phyloP scores from a whole-genome alignment of 2,888 invertebrate genomes.

The Pachliopta kotzebuea region DNA sequence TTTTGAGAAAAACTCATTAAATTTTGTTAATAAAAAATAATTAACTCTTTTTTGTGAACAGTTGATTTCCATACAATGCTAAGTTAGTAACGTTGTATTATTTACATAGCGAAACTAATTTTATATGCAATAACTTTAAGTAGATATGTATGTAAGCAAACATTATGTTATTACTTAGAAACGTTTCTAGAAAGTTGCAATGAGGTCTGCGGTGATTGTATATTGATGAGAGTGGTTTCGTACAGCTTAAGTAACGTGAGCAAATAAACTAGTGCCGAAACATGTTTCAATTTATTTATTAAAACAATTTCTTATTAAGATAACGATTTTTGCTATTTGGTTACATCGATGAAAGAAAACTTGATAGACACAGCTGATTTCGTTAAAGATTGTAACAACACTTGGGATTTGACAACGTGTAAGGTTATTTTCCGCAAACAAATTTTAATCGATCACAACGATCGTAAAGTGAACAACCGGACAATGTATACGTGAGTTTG shows the following conservation, averaged over 20 bases:
- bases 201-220: conserved; percentile 36
- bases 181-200: conserved; percentile 54
- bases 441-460: neutral
- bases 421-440: conserved; percentile 11
- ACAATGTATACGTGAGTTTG: conserved; percentile 25
- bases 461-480: conserved; percentile 14
- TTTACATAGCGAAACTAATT: neutral
- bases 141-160: conserved; percentile 29
- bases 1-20: too few species aligned
- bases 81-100: neutral
- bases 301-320: neutral
- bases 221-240: conserved; percentile 22
- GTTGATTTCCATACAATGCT: neutral
- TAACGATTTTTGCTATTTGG: neutral
- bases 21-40: neutral
- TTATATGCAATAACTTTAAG: conserved; percentile 7
- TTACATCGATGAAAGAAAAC: neutral
- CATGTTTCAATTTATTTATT: conserved; percentile 14
- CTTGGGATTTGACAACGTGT: neutral
- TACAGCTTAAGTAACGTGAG: conserved; percentile 28
- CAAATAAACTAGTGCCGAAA: conserved; percentile 20
- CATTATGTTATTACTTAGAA: conserved; percentile 32
- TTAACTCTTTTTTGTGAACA: neutral
- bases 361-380: conserved; percentile 15
- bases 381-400: conserved; percentile 10